Conservation (phyloP, 2,888 invertebrate species). For the Agrochola lychnidis region DNA sequence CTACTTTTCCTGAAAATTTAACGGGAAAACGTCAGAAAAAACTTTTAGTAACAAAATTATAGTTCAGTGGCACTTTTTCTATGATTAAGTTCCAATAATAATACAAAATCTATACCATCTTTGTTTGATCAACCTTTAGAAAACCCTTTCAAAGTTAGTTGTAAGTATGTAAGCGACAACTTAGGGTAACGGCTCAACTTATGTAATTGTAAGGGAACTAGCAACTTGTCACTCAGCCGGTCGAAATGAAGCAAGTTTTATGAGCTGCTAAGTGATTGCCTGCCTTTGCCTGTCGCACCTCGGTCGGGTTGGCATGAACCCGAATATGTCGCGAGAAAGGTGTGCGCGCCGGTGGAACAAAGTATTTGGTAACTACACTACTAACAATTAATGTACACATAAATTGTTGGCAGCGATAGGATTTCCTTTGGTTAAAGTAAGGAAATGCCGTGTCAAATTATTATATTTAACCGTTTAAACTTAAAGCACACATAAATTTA, state of each 20-base stretch:
- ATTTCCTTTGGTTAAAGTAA: not conserved
- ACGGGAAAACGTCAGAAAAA: not conserved
- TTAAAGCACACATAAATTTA: not conserved
- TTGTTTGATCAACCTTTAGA: constrained; percentile 18
- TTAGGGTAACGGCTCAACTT: constrained; percentile 37
- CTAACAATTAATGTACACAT: not conserved
- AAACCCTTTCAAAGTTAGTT: constrained; percentile 23
- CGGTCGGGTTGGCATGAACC: not conserved
- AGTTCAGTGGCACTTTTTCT: not conserved
- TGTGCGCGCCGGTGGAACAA: not conserved
- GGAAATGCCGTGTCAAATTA: not conserved
- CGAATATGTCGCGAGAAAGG: not conserved
- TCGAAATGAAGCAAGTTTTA: constrained; percentile 53
- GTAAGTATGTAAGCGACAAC: constrained; percentile 29
- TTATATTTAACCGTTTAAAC: not conserved
- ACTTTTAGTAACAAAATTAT: not conserved
- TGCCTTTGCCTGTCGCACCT: constrained; percentile 29
- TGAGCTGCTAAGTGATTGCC: constrained; percentile 57
- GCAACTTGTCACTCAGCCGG: constrained; percentile 53
- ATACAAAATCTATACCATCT: constrained; percentile 9
- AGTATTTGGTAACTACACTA: not conserved
- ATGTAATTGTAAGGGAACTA: constrained; percentile 53
- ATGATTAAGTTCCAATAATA: not conserved
- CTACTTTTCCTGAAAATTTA: not conserved
- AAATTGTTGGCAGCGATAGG: not conserved